Conservation (phyloP, 2,888 invertebrate genomes). For the Chrysotoxum bicinctum region DNA sequence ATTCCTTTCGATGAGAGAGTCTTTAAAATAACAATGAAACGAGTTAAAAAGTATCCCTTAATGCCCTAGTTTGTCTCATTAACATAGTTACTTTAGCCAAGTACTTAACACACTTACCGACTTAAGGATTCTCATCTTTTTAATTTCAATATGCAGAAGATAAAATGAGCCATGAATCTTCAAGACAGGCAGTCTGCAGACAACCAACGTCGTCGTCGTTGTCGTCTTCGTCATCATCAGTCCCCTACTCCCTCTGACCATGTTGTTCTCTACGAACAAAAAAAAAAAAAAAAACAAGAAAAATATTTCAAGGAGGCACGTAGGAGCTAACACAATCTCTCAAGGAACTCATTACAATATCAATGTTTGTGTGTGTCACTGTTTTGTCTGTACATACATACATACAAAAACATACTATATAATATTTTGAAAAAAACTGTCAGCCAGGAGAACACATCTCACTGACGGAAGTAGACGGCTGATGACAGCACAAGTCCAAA, state of each 20-base stretch:
- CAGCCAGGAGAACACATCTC: slow-evolving; percentile 8
- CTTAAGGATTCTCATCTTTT: slow-evolving; percentile 37
- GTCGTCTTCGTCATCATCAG: slow-evolving; percentile 30
- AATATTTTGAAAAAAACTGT: slow-evolving; percentile 24
- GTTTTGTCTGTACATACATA: slow-evolving; percentile 8
- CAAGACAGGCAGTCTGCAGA: slow-evolving; percentile 35
- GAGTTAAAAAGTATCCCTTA: neutral
- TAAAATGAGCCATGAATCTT: slow-evolving; percentile 35
- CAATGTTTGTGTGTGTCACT: slow-evolving; percentile 34
- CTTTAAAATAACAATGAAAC: neutral
- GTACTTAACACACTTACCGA: slow-evolving; percentile 62
- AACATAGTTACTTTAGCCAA: slow-evolving; percentile 56
- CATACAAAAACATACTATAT: neutral
- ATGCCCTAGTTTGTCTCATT: slow-evolving; percentile 59
- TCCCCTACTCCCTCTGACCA: neutral
- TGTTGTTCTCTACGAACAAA: slow-evolving; percentile 21
- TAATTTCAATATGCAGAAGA: slow-evolving; percentile 25
- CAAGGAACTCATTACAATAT: slow-evolving; percentile 68
- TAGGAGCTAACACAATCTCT: slow-evolving; percentile 46
- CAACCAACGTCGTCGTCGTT: slow-evolving; percentile 25
- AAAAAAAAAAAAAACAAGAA: slow-evolving; percentile 11
- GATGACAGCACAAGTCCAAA: slow-evolving; percentile 52
- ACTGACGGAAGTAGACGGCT: slow-evolving; percentile 37
- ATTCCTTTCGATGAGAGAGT: neutral
- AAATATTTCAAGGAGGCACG: slow-evolving; percentile 48